phyloP scores from a whole-genome alignment of 2,113 vertebrate species.

The Capra hircus region DNA sequence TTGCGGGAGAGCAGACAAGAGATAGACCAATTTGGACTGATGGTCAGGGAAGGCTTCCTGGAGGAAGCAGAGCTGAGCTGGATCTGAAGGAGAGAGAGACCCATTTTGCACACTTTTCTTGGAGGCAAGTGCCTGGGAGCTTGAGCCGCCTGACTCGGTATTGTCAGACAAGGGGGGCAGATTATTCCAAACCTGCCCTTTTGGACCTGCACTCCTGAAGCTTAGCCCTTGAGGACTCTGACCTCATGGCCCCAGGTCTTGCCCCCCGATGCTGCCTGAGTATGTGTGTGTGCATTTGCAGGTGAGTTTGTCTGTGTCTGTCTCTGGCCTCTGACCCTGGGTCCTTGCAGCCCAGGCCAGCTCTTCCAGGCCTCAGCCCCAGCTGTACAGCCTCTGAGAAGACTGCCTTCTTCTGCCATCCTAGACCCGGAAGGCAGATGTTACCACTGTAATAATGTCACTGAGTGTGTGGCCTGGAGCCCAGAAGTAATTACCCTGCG shows the following conservation, averaged over 20 bases:
- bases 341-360: background rate
- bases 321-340: background rate
- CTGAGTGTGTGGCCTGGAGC: slow-evolving; percentile 56
- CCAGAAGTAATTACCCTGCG: slow-evolving; percentile 69
- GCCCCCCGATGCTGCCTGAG: background rate
- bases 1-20: background rate
- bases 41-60: background rate
- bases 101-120: background rate
- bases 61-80: background rate
- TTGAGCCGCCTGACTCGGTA: background rate
- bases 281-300: background rate
- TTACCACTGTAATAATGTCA: slow-evolving; percentile 27
- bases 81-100: background rate
- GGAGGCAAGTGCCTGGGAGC: background rate
- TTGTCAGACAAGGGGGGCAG: background rate
- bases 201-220: background rate
- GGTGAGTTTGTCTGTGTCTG: background rate
- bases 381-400: background rate
- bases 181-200: background rate
- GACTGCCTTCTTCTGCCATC: background rate
- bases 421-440: background rate
- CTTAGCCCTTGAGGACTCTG: background rate
- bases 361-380: background rate
- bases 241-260: background rate
- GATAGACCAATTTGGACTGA: background rate